Conservation (phyloP, 1,140 invertebrate species). For the Zaprionus africanus region DNA sequence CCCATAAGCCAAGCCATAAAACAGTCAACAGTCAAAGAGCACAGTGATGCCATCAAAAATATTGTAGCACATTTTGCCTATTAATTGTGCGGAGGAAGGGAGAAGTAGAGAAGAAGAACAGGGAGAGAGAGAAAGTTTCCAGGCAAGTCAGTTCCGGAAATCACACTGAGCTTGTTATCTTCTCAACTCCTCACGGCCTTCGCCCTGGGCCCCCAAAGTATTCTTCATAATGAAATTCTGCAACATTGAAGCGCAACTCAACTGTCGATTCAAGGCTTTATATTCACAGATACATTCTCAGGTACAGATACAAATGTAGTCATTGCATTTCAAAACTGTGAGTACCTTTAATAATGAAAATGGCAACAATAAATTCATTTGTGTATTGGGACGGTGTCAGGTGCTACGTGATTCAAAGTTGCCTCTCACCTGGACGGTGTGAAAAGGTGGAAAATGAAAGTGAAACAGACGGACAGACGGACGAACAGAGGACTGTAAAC, state of each 20-base stretch:
- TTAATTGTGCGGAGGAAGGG: conserved; percentile 55
- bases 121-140: neutral
- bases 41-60: conserved; percentile 72
- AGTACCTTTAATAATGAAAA: conserved; percentile 54
- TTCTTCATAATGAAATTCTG: conserved; percentile 63
- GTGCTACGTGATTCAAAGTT: conserved; percentile 45
- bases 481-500: neutral
- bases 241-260: conserved; percentile 59
- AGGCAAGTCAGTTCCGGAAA: neutral
- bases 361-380: conserved; percentile 69
- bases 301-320: neutral
- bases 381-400: conserved; percentile 58
- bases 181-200: conserved; percentile 5
- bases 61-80: conserved; percentile 79
- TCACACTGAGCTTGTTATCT: conserved; percentile 6
- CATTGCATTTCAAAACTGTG: conserved; percentile 15
- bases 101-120: neutral
- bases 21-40: conserved; percentile 57
- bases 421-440: neutral
- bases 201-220: conserved; percentile 8
- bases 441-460: no score
- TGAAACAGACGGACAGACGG: neutral
- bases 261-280: conserved; percentile 12
- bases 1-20: conserved; percentile 73
- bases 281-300: conserved; percentile 5